Evolutionary conservation across 2,797 vertebrate genomes (phyloP).

Genomic region (Poecilia picta): DNA sequence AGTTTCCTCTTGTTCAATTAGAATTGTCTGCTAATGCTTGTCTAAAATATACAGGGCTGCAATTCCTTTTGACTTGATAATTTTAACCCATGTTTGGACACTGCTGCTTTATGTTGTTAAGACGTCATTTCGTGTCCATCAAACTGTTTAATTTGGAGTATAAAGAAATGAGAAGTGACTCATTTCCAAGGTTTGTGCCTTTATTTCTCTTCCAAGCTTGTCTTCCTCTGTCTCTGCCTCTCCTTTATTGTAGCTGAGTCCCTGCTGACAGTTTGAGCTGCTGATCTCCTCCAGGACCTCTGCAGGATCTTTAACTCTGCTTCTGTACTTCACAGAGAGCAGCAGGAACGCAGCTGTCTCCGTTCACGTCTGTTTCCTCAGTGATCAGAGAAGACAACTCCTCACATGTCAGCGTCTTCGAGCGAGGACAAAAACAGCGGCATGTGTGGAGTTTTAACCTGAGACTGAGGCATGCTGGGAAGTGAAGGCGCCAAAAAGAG

Average conservation of each 20-base stretch:
- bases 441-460: neutral
- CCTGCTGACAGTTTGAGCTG: conserved; percentile 1
- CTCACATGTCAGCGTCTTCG: neutral
- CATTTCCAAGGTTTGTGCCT: neutral
- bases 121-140: neutral
- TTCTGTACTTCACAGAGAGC: neutral
- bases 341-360: conserved; percentile 4
- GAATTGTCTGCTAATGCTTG: too few species aligned
- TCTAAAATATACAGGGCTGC: too few species aligned
- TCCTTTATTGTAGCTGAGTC: neutral
- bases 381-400: conserved; percentile 9
- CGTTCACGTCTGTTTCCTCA: neutral
- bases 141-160: neutral
- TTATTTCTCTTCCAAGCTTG: neutral
- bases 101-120: neutral
- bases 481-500: neutral
- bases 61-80: too few species aligned
- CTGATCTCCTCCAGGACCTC: neutral
- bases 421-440: neutral
- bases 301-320: conserved; percentile 1
- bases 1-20: too few species aligned
- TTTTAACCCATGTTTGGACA: too few species aligned
- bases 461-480: conserved; percentile 26
- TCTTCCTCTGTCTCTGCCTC: neutral
- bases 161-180: neutral